Percentiles rank a stretch among this genome's conserved stretches.
These are phyloP conservation scores for Porites australiensis DNA, from an alignment of 64 coral and sea anemone species.

Conservation along the genomic window DNA sequence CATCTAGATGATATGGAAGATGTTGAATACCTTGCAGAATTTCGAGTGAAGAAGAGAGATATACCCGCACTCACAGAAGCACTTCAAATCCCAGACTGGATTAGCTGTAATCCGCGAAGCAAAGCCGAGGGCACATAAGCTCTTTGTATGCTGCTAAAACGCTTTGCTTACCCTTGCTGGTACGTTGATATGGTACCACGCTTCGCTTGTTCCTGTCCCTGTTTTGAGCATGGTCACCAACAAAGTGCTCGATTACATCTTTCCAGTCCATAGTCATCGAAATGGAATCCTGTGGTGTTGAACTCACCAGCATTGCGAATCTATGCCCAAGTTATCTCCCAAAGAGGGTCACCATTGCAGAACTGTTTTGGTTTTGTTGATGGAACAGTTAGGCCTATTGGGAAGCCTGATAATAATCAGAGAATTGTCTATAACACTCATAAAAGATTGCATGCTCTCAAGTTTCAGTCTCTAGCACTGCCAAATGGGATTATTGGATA, in stretches of 20 bases:
- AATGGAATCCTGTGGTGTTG: constrained; percentile 5
- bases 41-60: constrained; percentile 32
- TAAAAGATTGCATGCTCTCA: constrained; percentile 3
- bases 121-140: not conserved
- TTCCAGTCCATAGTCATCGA: not conserved
- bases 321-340: not conserved
- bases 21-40: constrained; percentile 29
- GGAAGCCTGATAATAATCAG: not conserved
- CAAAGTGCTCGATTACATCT: constrained; percentile 19
- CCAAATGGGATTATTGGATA: constrained; percentile 14
- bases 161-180: too few relatives aligned
- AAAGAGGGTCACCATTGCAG: not conserved
- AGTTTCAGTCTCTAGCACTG: not conserved
- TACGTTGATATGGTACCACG: too few relatives aligned
- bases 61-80: constrained; percentile 9
- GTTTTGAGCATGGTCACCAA: not conserved
- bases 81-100: constrained; percentile 11
- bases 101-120: not conserved
- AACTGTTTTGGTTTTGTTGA: constrained; percentile 23
- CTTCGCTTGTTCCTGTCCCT: too few relatives aligned
- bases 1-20: constrained; percentile 9
- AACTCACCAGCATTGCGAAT: not conserved
- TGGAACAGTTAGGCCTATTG: constrained; percentile 3
- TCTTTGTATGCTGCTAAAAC: not conserved
- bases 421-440: not conserved